Conservation (phyloP, 2,888 invertebrate genomes). For the Melanargia galathea region DNA sequence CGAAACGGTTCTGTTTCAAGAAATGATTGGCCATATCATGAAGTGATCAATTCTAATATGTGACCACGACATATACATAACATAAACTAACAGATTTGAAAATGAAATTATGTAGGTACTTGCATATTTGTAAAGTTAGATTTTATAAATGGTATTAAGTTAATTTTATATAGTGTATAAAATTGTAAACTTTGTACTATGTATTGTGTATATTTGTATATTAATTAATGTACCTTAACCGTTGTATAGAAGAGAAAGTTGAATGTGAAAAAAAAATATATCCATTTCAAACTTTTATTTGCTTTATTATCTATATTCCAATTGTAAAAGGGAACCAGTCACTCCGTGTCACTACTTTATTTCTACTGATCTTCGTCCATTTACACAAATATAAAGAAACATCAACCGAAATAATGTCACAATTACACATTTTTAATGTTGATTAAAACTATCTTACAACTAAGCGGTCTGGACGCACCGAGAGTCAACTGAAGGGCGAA, state of each 20-base stretch:
- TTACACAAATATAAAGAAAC: conserved; percentile 79
- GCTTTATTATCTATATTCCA: conserved; percentile 79
- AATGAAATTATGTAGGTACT: background rate
- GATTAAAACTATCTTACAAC: conserved; percentile 71
- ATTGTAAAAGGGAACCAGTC: conserved; percentile 81
- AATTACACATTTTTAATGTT: conserved; percentile 82
- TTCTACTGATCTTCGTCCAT: conserved; percentile 76
- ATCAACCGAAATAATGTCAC: conserved; percentile 77
- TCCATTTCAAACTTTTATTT: conserved; percentile 74
- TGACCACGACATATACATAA: background rate
- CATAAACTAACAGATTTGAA: background rate
- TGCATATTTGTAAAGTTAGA: conserved; percentile 19
- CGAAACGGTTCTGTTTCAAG: too few species aligned
- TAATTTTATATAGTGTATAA: conserved; percentile 8
- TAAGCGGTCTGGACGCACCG: conserved; percentile 59
- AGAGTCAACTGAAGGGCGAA: conserved; percentile 47
- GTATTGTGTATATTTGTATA: conserved; percentile 56
- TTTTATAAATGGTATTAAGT: conserved; percentile 13
- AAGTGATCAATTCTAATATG: too few species aligned
- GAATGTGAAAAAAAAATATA: conserved; percentile 48
- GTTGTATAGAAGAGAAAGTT: conserved; percentile 26
- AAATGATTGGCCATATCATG: too few species aligned
- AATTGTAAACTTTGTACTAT: conserved; percentile 51
- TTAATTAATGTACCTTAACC: conserved; percentile 31
- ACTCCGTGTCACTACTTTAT: conserved; percentile 76